Percentiles rank a stretch among this genome's conserved stretches.
phyloP scores from a whole-genome alignment of 2,888 invertebrate species.

The Lomographa bimaculata region DNA sequence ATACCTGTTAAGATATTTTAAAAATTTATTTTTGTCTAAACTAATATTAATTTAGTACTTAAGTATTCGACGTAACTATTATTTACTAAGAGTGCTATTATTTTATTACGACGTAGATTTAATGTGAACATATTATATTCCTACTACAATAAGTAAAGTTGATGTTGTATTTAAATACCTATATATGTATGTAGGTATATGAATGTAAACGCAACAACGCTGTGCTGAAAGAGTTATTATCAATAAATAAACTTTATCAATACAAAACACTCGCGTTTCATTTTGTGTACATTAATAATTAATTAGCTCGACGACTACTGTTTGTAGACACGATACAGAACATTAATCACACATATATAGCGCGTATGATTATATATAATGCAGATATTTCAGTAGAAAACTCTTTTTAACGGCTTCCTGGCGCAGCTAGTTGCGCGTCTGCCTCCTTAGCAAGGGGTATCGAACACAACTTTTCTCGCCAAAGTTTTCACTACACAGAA shows the following conservation, averaged over 20 bases:
- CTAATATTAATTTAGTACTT: constrained; percentile 15
- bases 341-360: too few species aligned
- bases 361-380: too few species aligned
- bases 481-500: too few species aligned
- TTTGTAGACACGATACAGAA: too few species aligned
- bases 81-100: constrained; percentile 24
- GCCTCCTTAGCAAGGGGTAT: too few species aligned
- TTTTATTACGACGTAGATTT: constrained; percentile 17
- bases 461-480: too few species aligned
- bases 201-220: constrained; percentile 26
- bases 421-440: too few species aligned
- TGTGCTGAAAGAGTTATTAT: constrained; percentile 12
- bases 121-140: constrained; percentile 26
- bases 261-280: not conserved
- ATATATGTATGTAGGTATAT: constrained; percentile 10
- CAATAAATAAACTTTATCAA: constrained; percentile 24
- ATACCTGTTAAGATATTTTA: constrained; percentile 29
- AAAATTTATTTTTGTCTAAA: constrained; percentile 23
- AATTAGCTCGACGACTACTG: too few species aligned
- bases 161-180: constrained; percentile 16
- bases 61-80: constrained; percentile 1
- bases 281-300: too few species aligned
- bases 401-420: too few species aligned
- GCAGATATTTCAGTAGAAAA: too few species aligned
- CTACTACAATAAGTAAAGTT: constrained; percentile 29